Evolutionary conservation across 2,797 vertebrate species (phyloP).

Genomic region (Melanotaenia maccullochi): DNA sequence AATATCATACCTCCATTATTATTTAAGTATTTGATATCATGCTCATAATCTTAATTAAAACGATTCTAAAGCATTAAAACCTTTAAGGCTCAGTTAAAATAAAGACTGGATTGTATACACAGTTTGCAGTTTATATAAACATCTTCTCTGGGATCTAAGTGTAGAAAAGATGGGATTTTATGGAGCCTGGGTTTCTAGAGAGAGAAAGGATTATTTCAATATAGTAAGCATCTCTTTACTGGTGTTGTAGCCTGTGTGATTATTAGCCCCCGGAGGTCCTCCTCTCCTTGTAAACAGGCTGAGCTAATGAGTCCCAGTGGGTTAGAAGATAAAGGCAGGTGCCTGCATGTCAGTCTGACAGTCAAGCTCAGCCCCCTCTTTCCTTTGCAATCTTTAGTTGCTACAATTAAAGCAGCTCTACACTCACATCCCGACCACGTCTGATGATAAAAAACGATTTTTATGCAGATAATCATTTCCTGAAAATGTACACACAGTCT

Average conservation of each 20-base stretch:
- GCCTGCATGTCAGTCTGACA: constrained; percentile 60
- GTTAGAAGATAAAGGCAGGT: constrained; percentile 68
- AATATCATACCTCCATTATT: not conserved
- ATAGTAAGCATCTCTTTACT: constrained; percentile 60
- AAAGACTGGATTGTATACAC: not conserved
- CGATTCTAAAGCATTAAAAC: constrained; percentile 18
- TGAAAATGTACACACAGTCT: not conserved
- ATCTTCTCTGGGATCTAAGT: not conserved
- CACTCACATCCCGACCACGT: constrained; percentile 22
- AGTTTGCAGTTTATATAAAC: not conserved
- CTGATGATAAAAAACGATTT: not conserved
- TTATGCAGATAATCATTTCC: not conserved
- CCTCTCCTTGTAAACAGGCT: constrained; percentile 73
- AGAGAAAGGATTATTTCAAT: constrained; percentile 52
- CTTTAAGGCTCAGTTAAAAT: constrained; percentile 13
- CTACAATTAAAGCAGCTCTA: constrained; percentile 41
- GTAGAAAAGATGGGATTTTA: constrained; percentile 4
- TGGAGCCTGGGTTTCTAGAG: constrained; percentile 19
- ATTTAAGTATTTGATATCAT: constrained; percentile 2
- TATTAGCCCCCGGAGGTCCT: constrained; percentile 71
- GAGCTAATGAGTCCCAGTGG: constrained; percentile 76
- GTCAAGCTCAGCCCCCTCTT: constrained; percentile 39
- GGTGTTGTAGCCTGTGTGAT: constrained; percentile 72
- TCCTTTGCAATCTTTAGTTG: constrained; percentile 40
- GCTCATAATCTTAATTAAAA: constrained; percentile 15